Base-by-base conservation (phyloP, 2,797 vertebrate genomes). In the Muscicapa comitata region DNA sequence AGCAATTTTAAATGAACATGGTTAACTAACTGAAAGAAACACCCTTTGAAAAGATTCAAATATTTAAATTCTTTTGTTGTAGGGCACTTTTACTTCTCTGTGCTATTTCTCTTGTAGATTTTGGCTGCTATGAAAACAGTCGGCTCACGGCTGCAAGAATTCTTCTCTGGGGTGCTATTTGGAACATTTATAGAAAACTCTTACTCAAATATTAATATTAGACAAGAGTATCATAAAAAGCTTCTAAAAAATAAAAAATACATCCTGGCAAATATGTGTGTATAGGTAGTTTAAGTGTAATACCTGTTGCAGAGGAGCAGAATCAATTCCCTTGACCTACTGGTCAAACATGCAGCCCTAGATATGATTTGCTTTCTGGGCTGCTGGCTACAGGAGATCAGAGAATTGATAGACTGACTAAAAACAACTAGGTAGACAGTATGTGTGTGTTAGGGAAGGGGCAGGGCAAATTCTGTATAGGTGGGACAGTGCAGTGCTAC, bases 251-350 rank as follows among this genome's bases (percentile, higher is more conserved):
- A 13, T 9, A 42, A 66, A 43, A 66, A 11, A 9, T n/a, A 6
- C 8, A 40, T 31, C 5, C 20, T 86, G 23, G 28, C 4, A 79
- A 57, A 48, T 73, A 29, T 21, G 4, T 17, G 6, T 29, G 21
- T 50, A 35, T 54, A 40, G 19, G 20, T 63, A 57, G 62, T 54
- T 79, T 38, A 76, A 62, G n/a, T 62, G 17, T 45, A 79, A 62
- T 43, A 26, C 6, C 23, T 51, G 16, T 29, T 40, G 31, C 17
- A 54, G 55, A 70, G 29, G 29, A 13, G 13, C 28, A 75, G 45
- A 75, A 75, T 45, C 4, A 7, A 51, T 16, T 16, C 15, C 18
- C 23, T 51, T 0, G 0, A 16, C 38, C 8, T n/a, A 23, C 38
- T n/a, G n/a, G 38, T 28, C 53, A 31, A 72, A 54, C 25, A 40